A percentile compares a stretch with the other conserved stretches of the same genome.
phyloP scores from a whole-genome alignment of 2,888 invertebrate species.

The Alsophila aescularia region DNA sequence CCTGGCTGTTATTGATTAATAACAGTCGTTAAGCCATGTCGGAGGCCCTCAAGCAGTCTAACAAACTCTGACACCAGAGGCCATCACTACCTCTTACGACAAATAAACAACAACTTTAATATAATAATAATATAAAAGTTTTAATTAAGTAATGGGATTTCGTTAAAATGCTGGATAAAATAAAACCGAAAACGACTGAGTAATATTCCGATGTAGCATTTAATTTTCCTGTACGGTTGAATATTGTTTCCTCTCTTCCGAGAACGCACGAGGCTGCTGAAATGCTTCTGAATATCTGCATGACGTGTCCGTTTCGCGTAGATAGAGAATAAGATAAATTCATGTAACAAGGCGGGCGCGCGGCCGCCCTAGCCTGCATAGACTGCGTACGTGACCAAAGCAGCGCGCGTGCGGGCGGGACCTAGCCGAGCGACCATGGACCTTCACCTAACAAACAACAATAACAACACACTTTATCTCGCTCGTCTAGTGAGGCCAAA shows the following conservation, averaged over 20 bases:
- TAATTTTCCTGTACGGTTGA: slow-evolving; percentile 15
- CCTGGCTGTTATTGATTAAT: too few species aligned
- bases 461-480: slow-evolving; percentile 40
- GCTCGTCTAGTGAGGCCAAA: slow-evolving; percentile 32
- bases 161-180: too few species aligned
- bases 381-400: slow-evolving; percentile 69
- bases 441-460: slow-evolving; percentile 46
- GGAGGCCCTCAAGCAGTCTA: too few species aligned
- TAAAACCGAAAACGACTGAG: too few species aligned
- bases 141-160: too few species aligned
- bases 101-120: too few species aligned
- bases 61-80: too few species aligned
- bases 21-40: too few species aligned
- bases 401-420: slow-evolving; percentile 46
- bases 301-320: slow-evolving; percentile 29
- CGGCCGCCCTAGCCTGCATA: slow-evolving; percentile 40
- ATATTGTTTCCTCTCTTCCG: slow-evolving; percentile 16
- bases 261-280: slow-evolving; percentile 16
- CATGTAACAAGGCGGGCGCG: slow-evolving; percentile 13
- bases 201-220: neutral
- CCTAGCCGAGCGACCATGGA: slow-evolving; percentile 49
- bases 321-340: slow-evolving; percentile 18
- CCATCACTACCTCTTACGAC: too few species aligned
- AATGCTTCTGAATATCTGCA: slow-evolving; percentile 26
- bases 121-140: too few species aligned